Conservation (phyloP, 2,797 vertebrate genomes). For the Molossus alvarezi region DNA sequence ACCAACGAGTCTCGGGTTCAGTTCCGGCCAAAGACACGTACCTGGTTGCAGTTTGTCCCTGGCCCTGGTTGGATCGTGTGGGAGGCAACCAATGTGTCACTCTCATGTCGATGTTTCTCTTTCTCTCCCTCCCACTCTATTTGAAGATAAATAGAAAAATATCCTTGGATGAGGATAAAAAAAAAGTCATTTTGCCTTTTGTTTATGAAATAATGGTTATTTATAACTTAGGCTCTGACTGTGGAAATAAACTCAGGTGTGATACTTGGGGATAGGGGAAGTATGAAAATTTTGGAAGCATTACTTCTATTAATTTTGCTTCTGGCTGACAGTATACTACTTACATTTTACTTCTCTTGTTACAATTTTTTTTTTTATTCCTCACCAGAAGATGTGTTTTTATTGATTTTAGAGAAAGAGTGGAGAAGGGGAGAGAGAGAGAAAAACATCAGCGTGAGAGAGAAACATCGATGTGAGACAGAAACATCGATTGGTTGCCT, state of each 20-base stretch:
- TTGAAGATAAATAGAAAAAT: too few species aligned
- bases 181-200: background rate
- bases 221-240: background rate
- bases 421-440: background rate
- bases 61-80: too few species aligned
- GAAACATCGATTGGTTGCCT: background rate
- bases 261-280: background rate
- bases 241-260: background rate
- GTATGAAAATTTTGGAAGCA: background rate
- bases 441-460: background rate
- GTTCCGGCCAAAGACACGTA: too few species aligned
- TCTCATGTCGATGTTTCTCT: too few species aligned
- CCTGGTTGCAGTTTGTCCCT: too few species aligned
- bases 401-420: background rate
- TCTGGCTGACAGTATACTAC: background rate
- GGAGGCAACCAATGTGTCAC: too few species aligned
- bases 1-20: too few species aligned
- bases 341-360: background rate
- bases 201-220: slow-evolving; percentile 20
- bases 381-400: background rate
- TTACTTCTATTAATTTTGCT: background rate
- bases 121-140: too few species aligned
- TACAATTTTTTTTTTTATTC: background rate
- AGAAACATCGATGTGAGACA: too few species aligned
- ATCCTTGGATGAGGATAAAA: too few species aligned